Conservation (phyloP, 1,140 invertebrate genomes). For the Neotoxoptera formosana region DNA sequence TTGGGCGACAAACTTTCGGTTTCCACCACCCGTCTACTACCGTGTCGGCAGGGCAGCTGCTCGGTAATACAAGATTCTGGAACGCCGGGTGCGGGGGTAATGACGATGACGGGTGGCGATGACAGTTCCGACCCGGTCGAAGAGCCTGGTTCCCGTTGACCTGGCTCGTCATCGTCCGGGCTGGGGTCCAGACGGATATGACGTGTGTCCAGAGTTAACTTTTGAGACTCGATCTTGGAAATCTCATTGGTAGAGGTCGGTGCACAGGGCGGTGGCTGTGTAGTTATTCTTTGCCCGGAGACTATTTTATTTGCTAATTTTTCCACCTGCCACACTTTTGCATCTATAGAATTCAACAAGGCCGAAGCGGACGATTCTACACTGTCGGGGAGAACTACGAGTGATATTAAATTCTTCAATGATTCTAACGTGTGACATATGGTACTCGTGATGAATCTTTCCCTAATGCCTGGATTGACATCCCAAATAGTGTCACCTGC, state of each 20-base stretch:
- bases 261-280: too few species aligned
- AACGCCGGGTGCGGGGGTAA: not conserved
- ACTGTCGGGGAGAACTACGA: too few species aligned
- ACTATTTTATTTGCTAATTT: not conserved
- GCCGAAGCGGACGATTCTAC: not conserved
- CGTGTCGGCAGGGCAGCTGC: not conserved
- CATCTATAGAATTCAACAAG: not conserved
- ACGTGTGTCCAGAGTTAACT: too few species aligned
- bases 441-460: not conserved
- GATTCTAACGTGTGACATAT: not conserved
- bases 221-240: too few species aligned
- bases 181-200: too few species aligned
- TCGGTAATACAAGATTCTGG: not conserved
- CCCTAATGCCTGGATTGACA: not conserved
- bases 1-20: not conserved
- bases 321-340: not conserved
- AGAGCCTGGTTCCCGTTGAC: not conserved
- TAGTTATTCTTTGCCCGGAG: too few species aligned
- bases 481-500: too few species aligned
- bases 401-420: not conserved
- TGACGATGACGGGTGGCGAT: not conserved
- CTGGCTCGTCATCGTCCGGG: too few species aligned
- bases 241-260: too few species aligned
- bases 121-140: too few species aligned
- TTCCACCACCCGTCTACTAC: not conserved